Base-by-base conservation (phyloP, 2,113 vertebrate genomes). In the Hepsetus odoe region DNA sequence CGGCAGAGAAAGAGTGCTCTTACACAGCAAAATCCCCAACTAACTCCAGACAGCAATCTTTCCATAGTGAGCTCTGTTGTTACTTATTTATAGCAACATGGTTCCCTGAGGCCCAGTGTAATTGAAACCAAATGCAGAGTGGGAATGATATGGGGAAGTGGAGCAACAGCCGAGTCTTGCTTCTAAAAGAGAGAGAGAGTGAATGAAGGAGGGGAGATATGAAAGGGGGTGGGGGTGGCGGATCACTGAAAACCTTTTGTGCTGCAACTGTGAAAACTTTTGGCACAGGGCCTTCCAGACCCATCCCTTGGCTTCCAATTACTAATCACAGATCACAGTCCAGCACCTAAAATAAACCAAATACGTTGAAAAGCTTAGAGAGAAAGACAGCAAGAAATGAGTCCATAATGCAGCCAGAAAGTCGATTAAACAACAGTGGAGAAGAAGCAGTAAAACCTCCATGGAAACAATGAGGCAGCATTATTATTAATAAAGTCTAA, bases 81-180 rank as follows among this genome's bases (percentile, higher is more conserved):
- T 73, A 76, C 64, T 79, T 86, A 87, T 87, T 85, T 87, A 83
- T 85, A 88, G 83, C 53, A 79, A 55, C 80, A 44, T 16, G 20
- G 55, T 64, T 46, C 76, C 80, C 83, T 67, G 49, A 56, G 80
- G 85, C 68, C 59, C 10, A 14, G 40, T 61, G 72, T 82, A 86
- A 88, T 82, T 65, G 79, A 81, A 85, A 85, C 83, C 83, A 82
- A 83, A 85, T 86, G 87, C 68, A 76, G 53, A 49, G 49, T 62
- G 59, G 66, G 72, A 80, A 66, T 38, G 73, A 76, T 66, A 38
- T 32, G 16, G 32, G 76, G 70, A 67, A 74, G 32, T 35, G 73
- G 56, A 73, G 59, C 55, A 65, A 72, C 71, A 35, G 65, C 51
- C 70, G 69, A 65, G 26, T 65, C 76, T 82, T 35, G 42, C 20